Conservation (phyloP, 2,888 invertebrate species). For the Drosophila antonietae region DNA sequence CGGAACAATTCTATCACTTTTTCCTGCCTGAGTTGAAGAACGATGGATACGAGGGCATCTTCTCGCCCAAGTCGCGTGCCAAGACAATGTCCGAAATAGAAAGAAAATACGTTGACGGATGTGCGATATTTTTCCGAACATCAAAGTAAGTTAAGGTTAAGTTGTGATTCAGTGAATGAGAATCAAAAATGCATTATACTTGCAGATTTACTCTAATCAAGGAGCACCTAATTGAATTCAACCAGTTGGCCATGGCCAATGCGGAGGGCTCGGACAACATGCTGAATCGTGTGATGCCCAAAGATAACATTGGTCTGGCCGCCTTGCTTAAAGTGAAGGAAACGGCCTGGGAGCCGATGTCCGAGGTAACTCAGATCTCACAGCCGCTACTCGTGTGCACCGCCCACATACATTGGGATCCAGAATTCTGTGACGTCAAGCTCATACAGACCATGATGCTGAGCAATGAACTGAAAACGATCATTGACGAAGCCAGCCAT, state of each 20-base stretch:
- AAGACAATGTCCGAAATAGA: constrained; percentile 99
- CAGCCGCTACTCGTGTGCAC: constrained; percentile 98
- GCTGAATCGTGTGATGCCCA: constrained; percentile 99
- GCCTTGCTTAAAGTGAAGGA: constrained; percentile 98
- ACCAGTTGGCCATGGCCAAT: constrained; percentile 99
- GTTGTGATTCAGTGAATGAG: not conserved
- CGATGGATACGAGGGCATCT: constrained; percentile 97
- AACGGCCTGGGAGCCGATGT: constrained; percentile 95
- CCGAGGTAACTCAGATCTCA: constrained; percentile 89
- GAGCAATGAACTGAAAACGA: constrained; percentile 95
- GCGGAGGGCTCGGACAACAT: constrained; percentile 99
- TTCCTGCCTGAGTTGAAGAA: constrained; percentile 97
- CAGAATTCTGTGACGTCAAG: constrained; percentile 99
- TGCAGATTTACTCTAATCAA: constrained; percentile 96
- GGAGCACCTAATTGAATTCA: constrained; percentile 98
- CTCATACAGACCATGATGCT: constrained; percentile 99
- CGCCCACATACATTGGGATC: constrained; percentile 99
- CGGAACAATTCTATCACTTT: constrained; percentile 98
- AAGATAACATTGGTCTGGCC: constrained; percentile 99
- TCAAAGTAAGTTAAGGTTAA: constrained; percentile 89
- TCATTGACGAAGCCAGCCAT: constrained; percentile 93
- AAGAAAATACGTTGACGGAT: constrained; percentile 98
- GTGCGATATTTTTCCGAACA: constrained; percentile 98
- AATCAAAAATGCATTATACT: constrained; percentile 35
- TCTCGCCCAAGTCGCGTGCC: constrained; percentile 98